These are phyloP conservation scores for Nineta flava DNA, from an alignment of 2,888 invertebrate species.

Conservation along the genomic window DNA sequence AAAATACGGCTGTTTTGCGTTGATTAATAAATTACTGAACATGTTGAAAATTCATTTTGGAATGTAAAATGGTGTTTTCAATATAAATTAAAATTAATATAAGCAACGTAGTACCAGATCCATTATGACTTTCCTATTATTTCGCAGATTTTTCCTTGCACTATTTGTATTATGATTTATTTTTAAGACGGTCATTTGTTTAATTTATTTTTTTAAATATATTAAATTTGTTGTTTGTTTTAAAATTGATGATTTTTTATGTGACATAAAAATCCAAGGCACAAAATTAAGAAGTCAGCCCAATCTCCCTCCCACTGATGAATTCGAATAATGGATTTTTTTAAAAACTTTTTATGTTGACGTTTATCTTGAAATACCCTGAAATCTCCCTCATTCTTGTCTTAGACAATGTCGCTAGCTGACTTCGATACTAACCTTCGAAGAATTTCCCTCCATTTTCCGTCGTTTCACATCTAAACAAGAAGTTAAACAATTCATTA, in stretches of 20 bases:
- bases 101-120: no score
- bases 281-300: constrained; percentile 29
- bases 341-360: constrained; percentile 14
- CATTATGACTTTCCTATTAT: no score
- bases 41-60: no score
- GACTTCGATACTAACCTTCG: constrained; percentile 71
- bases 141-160: no score
- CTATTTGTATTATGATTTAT: no score
- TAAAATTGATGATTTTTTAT: constrained; percentile 1
- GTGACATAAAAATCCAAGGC: not conserved
- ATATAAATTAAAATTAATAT: no score
- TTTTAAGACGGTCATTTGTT: not conserved
- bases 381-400: constrained; percentile 20
- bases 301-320: constrained; percentile 41
- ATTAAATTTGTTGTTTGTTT: not conserved
- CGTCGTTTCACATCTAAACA: constrained; percentile 64
- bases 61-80: no score
- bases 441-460: constrained; percentile 61
- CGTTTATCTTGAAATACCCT: constrained; percentile 19
- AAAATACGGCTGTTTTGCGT: no score
- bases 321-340: constrained; percentile 15
- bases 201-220: not conserved
- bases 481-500: no score
- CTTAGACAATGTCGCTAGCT: constrained; percentile 25
- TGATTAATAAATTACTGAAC: no score